A percentile compares a stretch with the other conserved stretches of the same genome.
Conservation (phyloP, 2,113 vertebrate genomes). For the Pica pica region DNA sequence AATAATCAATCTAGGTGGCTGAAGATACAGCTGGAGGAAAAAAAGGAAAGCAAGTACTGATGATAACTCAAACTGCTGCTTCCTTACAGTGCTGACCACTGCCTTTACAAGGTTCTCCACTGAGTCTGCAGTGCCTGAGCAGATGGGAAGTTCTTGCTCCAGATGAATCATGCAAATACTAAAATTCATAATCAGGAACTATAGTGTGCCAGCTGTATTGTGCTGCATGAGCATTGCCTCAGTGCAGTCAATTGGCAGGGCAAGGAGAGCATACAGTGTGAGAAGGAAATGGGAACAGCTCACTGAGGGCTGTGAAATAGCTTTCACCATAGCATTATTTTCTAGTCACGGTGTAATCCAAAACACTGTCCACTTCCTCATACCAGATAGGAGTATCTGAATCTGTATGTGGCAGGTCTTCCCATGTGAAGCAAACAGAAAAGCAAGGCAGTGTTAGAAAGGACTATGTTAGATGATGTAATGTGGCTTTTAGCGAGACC, state of each 20-base stretch:
- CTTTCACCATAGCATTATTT: background rate
- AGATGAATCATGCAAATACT: background rate
- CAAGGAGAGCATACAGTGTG: background rate
- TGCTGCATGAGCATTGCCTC: background rate
- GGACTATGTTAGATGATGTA: background rate
- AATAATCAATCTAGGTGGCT: background rate
- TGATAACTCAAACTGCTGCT: background rate
- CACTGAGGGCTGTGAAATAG: background rate
- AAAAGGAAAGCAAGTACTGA: background rate
- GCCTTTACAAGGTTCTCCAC: background rate
- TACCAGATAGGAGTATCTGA: background rate
- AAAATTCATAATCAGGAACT: background rate
- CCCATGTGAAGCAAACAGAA: background rate
- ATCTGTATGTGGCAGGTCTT: background rate
- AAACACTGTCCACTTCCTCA: background rate
- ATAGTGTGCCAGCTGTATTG: background rate
- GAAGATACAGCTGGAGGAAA: background rate
- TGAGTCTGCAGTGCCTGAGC: background rate
- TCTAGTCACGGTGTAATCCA: background rate
- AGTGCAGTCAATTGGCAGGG: background rate
- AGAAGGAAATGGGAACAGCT: background rate
- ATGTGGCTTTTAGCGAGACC: background rate
- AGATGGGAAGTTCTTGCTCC: background rate
- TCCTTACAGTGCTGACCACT: background rate
- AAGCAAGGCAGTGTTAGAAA: background rate